phyloP scores from a whole-genome alignment of 2,888 invertebrate species.

The Autographa pulchrina region DNA sequence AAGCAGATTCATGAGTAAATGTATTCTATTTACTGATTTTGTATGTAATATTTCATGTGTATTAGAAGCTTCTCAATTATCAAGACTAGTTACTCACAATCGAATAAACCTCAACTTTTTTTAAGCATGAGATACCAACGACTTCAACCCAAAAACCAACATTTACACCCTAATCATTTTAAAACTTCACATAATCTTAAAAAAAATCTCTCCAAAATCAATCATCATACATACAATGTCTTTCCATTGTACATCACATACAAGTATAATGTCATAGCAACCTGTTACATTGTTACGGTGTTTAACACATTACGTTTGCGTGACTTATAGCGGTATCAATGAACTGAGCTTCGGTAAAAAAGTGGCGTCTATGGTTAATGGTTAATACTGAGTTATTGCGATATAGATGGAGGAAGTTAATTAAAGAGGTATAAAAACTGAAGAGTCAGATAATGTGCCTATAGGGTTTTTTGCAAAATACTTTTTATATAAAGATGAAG shows the following conservation, averaged over 20 bases:
- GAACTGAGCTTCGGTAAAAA: conserved; percentile 23
- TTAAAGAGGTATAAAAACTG: no score
- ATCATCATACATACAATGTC: background rate
- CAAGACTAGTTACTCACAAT: no score
- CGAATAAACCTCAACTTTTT: no score
- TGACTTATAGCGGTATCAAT: conserved; percentile 25
- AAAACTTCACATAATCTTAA: no score
- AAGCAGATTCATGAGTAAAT: no score
- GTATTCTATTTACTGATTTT: no score
- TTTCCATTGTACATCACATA: background rate
- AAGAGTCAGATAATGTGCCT: no score
- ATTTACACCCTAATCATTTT: background rate
- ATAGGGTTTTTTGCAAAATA: no score
- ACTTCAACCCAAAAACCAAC: background rate
- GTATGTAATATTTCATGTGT: no score
- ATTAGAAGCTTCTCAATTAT: no score
- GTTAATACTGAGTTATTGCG: background rate
- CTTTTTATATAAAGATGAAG: no score
- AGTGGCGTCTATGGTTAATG: conserved; percentile 13
- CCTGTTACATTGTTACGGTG: conserved; percentile 39
- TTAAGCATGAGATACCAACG: no score
- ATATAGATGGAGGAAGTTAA: background rate
- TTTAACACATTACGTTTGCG: conserved; percentile 31
- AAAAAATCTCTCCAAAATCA: background rate
- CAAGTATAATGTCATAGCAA: conserved; percentile 43